These are phyloP conservation scores for Apamea sordens DNA, from an alignment of 2,888 invertebrate species.

Conservation along the genomic window DNA sequence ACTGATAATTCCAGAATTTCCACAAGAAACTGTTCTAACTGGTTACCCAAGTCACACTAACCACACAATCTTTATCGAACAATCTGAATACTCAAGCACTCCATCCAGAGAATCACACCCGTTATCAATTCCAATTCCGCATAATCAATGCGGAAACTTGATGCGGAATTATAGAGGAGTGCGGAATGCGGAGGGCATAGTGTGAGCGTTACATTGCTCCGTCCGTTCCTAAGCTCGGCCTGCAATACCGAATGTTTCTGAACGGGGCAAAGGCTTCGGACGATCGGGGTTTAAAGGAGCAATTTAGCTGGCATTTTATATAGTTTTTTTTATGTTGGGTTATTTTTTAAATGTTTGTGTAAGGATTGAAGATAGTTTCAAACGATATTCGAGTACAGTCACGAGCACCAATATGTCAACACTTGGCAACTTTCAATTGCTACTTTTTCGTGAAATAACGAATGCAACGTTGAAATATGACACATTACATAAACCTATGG, in stretches of 20 bases:
- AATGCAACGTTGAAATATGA: too few relatives aligned
- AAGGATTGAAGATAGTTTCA: too few relatives aligned
- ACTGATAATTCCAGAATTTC: neutral
- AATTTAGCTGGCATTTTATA: conserved; percentile 22
- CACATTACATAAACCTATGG: too few relatives aligned
- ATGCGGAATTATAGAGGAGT: conserved; percentile 15
- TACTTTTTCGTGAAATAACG: too few relatives aligned
- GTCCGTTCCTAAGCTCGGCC: conserved; percentile 4
- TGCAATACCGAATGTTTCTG: conserved; percentile 15
- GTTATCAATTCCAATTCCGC: conserved; percentile 14
- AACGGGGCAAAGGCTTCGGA: conserved; percentile 9
- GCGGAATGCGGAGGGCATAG: conserved; percentile 17
- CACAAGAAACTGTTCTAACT: neutral
- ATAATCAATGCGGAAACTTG: conserved; percentile 33
- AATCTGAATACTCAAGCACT: conserved; percentile 3
- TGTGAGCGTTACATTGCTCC: conserved; percentile 33
- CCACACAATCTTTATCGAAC: neutral
- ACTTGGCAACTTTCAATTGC: too few relatives aligned
- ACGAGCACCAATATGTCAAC: too few relatives aligned
- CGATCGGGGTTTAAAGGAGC: conserved; percentile 14
- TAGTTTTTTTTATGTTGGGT: conserved; percentile 2
- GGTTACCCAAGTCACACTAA: neutral
- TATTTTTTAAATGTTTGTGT: neutral
- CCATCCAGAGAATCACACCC: neutral
- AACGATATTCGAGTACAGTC: too few relatives aligned